These are phyloP conservation scores for Channa maculata DNA, from an alignment of 2,113 vertebrate genomes.

Conservation along the genomic window DNA sequence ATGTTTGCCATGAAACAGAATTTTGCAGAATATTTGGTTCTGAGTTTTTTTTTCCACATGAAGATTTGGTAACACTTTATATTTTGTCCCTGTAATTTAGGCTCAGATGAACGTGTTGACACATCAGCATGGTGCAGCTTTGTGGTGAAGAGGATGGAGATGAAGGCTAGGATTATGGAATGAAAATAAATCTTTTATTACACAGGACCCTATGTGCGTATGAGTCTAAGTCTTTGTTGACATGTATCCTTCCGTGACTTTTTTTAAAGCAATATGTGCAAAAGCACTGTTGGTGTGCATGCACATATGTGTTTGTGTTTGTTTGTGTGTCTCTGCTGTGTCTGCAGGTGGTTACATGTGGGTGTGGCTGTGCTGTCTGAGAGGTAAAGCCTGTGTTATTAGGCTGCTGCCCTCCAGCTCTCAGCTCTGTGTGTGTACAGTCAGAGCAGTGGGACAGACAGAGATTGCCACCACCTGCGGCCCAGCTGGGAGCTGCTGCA, in stretches of 20 bases:
- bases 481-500: slow-evolving; percentile 69
- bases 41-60: not conserved
- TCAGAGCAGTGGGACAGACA: slow-evolving; percentile 55
- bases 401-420: slow-evolving; percentile 54
- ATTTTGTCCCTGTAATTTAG: not conserved
- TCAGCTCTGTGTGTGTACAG: slow-evolving; percentile 54
- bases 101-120: slow-evolving; percentile 13
- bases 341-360: slow-evolving; percentile 23
- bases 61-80: not conserved
- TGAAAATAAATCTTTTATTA: not conserved
- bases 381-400: slow-evolving; percentile 68
- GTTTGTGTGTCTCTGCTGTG: not conserved
- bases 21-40: no score
- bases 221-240: not conserved
- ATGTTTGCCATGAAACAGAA: no score
- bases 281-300: not conserved
- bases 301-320: not conserved
- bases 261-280: not conserved
- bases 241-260: not conserved
- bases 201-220: not conserved
- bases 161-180: not conserved
- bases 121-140: slow-evolving; percentile 1
- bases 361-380: slow-evolving; percentile 47
- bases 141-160: not conserved
- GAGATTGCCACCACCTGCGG: slow-evolving; percentile 78